A percentile compares a stretch with the other conserved stretches of the same genome.
Conservation (phyloP, 2,797 vertebrate genomes). For the Hydrocynus forskahlii region DNA sequence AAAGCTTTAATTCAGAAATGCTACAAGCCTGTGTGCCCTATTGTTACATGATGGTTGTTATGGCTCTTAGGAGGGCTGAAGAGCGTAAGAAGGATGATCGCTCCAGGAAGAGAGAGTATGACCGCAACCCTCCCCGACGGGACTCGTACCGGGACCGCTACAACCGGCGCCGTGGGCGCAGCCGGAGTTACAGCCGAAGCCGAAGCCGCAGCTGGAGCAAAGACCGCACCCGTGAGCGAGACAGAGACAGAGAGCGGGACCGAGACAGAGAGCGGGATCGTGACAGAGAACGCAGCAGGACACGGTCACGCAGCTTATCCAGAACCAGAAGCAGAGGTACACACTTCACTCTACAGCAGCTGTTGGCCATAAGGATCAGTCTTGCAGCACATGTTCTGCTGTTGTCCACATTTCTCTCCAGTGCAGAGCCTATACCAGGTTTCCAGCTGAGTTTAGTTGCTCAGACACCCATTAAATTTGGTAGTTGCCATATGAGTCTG, state of each 20-base stretch:
- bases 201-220: constrained; percentile 96
- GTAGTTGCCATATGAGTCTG: no score
- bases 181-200: constrained; percentile 92
- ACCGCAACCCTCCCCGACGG: constrained; percentile 88
- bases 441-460: no score
- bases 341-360: background rate
- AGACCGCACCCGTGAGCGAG: constrained; percentile 87
- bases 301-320: constrained; percentile 80
- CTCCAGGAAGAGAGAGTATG: constrained; percentile 93
- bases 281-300: constrained; percentile 84
- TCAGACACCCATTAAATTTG: no score
- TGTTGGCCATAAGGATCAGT: background rate
- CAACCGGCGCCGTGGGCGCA: constrained; percentile 91
- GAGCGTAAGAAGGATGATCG: constrained; percentile 97
- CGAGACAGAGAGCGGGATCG: constrained; percentile 82
- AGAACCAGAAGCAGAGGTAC: constrained; percentile 77
- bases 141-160: constrained; percentile 96
- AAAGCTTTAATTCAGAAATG: no score
- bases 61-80: constrained; percentile 85
- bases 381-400: background rate
- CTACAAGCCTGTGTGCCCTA: background rate
- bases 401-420: no score
- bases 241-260: constrained; percentile 88
- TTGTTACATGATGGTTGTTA: constrained; percentile 54
- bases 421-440: no score